These are phyloP conservation scores for Daboia siamensis DNA, from an alignment of 2,113 vertebrate species.

Conservation along the genomic window DNA sequence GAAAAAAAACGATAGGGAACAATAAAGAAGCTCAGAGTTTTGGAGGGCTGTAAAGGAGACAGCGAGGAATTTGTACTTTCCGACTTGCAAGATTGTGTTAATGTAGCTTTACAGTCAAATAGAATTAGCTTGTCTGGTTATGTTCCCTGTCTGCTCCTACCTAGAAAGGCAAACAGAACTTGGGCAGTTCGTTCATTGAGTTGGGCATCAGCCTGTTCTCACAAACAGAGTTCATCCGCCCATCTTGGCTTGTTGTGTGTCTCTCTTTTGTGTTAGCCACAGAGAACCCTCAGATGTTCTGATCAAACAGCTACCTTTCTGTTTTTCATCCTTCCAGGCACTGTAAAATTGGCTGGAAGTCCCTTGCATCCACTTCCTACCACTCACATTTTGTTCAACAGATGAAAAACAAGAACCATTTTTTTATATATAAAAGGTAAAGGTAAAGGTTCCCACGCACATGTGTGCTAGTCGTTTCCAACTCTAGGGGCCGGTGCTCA, in stretches of 20 bases:
- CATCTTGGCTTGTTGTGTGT: neutral
- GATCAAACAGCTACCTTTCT: neutral
- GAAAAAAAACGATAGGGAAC: too few relatives aligned
- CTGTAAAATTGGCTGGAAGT: neutral
- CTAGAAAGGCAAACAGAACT: neutral
- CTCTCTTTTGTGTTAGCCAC: neutral
- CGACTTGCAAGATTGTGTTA: too few relatives aligned
- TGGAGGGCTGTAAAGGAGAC: too few relatives aligned
- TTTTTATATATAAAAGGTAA: too few relatives aligned
- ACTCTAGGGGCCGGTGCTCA: too few relatives aligned
- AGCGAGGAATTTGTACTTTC: too few relatives aligned
- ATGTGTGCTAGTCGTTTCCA: too few relatives aligned
- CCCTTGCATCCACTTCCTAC: neutral
- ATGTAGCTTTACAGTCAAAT: too few relatives aligned
- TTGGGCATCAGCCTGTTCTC: neutral
- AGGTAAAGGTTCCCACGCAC: too few relatives aligned
- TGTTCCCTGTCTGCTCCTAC: too few relatives aligned
- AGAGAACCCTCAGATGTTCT: neutral
- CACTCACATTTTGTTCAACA: neutral
- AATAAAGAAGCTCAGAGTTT: too few relatives aligned
- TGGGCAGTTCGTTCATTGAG: neutral
- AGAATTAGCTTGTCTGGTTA: too few relatives aligned
- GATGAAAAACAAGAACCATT: neutral
- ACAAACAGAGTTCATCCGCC: neutral
- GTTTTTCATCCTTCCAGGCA: neutral